Evolutionary conservation across 2,113 vertebrate genomes (phyloP), one percentile per base, ranked within the genome.

Genomic region (Riparia riparia): DNA sequence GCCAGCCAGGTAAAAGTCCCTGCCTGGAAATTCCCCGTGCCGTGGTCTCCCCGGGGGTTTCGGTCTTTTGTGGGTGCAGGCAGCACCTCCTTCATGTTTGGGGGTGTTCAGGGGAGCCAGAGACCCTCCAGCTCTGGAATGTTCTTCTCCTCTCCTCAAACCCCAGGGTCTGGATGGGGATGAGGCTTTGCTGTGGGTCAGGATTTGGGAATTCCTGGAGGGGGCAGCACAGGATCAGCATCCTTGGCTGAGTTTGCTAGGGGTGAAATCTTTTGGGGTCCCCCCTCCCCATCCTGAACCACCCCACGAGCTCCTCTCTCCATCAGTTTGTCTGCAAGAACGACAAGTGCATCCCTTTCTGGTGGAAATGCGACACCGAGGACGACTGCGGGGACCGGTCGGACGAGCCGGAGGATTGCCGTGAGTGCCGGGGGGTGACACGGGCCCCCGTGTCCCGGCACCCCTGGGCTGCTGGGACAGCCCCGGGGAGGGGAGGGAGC

Each of bases 361-460:
- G 99, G 99, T 99, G 99, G 99, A 99, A 99, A 97, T 99, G 99
- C 87, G 99, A 99, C 98, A 99, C 99, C 0, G 99, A 99, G 97
- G 99, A 99, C 1, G 99, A 99, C 84, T 99, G 99, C 3, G 99
- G 99, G 13, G 99, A 99, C 95, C 98, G 98, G 2, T 99, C 99
- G 0, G 99, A 99, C 0, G 99, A 99, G 95, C 99, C 99, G 1
- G 97, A 98, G 6, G 98, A 99, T 81, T 99, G 99, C 85, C 99
- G 99, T 99, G 97, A 99, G 99, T 99, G 81, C 94, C 9, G 3
- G 34, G 68, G 90, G 85, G n/a, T 39, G 70, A 9, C 19, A 2
- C 42, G 19, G n/a, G 69, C 34, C 56, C 1, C 1, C 0, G 3
- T 2, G 10, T 32, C 61, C 49, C 77, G 20, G 71, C 65, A 2